Base-by-base conservation (phyloP, 1,140 invertebrate genomes). In the Drosophila ironensis region DNA sequence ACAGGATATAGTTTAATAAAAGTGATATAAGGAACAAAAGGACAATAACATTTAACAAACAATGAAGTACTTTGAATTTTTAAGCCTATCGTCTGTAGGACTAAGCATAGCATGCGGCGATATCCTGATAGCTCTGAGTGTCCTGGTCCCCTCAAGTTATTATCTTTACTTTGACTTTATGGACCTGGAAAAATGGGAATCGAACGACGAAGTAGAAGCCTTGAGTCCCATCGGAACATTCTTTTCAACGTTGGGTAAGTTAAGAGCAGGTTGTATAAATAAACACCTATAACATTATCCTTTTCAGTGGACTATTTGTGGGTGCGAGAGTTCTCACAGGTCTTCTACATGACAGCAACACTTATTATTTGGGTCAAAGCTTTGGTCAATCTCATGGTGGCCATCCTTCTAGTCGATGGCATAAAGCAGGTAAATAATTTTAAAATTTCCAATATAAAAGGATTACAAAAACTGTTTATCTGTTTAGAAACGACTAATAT, bases 11-110 rank as follows among this genome's bases (percentile, higher is more conserved):
- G 3, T 8, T 4, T 4, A 38, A 19, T 5, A 3, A 9, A 28
- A 54, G 14, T 19, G 4, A 27, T 28, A 30, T 4, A 25, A 20
- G 1, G 3, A n/a, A 14, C 20, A 22, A 7, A 16, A 47, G 2
- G 7, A 0, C 7, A 25, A 8, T 19, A 17, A 4, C 5, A 6
- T 0, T 37, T 12, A 16, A 35, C 0, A n/a, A 1, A 42, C 16
- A 35, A 89, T 89, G 87, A 89, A 89, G 66, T 69, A 86, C n/a
- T 87, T 89, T 46, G 70, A 71, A 28, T 88, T 88, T 33, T 71
- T 88, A 14, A 89, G 70, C 59, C 46, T 89, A 4, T 71, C 82
- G 11, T 67, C 78, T 6, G 47, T 89, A 28, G 87, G 82, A 12
- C 47, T 88, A 8, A 52, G 78, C 54, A 87, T 89, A 63, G 87